Base-by-base conservation (phyloP, 2,888 invertebrate species). In the Amiota minor region DNA sequence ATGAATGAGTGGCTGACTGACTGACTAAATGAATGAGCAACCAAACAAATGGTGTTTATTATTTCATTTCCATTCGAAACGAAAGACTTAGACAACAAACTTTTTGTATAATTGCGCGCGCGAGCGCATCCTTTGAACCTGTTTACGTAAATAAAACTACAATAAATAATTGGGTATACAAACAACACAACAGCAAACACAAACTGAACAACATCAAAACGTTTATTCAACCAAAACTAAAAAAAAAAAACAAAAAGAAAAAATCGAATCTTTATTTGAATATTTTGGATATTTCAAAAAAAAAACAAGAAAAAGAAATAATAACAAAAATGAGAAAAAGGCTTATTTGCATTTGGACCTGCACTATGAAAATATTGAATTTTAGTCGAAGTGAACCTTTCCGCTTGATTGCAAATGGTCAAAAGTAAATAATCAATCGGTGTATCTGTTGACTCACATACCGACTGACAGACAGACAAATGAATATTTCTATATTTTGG, bases 41-140 rank as follows among this genome's bases (percentile, higher is more conserved):
- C 56, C 18, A 59, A 59, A 11, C 10, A 59, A 59, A 56, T 56
- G 35, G 55, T 65, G 69, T 67, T 55, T 70, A 46, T 70, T 53
- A 23, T 72, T 55, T 35, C 72, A 67, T 56, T 70, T 49, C 47
- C 49, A 55, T n/a, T 70, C 71, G 73, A 72, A 79, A 81, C 84
- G 81, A 83, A 84, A 83, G 83, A 83, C 84, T 83, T 80, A 84
- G 76, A 80, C 83, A 81, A 78, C 83, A 79, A 83, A 83, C 84
- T 79, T 80, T 80, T 47, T 59, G 56, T 20, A 20, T 18, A 59
- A 56, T 72, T 68, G 67, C 71, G 61, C 72, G 23, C 45, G n/a
- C 45, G 14, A 45, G 75, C 80, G 80, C 81, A 84, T 82, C 84
- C 85, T 86, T 85, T 87, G 85, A 87, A 86, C 83, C 80, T 84